Evolutionary conservation across 1,140 invertebrate species (phyloP).

Genomic region (Philotrypesis tridentata): DNA sequence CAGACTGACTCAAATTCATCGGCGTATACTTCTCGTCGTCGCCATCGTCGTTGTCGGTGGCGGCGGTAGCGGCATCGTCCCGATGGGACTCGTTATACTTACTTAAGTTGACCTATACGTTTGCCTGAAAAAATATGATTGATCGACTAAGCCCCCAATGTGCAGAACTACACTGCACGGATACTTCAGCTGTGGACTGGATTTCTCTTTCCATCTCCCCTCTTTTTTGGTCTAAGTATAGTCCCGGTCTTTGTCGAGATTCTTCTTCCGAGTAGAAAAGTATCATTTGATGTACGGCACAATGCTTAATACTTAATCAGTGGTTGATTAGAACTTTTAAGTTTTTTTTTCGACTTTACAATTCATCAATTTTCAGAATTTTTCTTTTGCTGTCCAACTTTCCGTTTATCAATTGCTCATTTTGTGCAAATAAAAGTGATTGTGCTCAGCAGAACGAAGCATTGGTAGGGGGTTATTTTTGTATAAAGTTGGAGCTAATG

Average conservation of each 20-base stretch:
- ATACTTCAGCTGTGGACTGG: not conserved
- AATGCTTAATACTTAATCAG: not conserved
- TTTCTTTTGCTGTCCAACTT: not conserved
- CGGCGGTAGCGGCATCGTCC: not conserved
- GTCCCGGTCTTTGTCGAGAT: not conserved
- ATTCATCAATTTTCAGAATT: not conserved
- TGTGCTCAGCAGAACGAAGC: not conserved
- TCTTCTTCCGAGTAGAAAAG: not conserved
- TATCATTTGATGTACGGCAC: not conserved
- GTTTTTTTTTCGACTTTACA: not conserved
- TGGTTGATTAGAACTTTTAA: not conserved
- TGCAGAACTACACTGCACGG: not conserved
- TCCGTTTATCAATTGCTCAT: not conserved
- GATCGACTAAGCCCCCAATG: conserved; percentile 56
- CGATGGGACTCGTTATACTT: conserved; percentile 47
- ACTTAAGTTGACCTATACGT: conserved; percentile 57
- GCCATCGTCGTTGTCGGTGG: not conserved
- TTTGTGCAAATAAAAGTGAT: not conserved
- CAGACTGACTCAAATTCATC: conserved; percentile 19
- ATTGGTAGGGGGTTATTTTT: conserved; percentile 57
- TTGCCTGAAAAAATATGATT: conserved; percentile 62
- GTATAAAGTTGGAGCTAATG: conserved; percentile 64
- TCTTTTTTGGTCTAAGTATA: not conserved
- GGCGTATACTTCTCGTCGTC: not conserved
- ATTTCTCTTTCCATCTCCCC: not conserved